A percentile compares a stretch with the other conserved stretches of the same genome.
Conservation (phyloP, 92 coral and sea anemone genomes). For the Bergia puertoricense region DNA sequence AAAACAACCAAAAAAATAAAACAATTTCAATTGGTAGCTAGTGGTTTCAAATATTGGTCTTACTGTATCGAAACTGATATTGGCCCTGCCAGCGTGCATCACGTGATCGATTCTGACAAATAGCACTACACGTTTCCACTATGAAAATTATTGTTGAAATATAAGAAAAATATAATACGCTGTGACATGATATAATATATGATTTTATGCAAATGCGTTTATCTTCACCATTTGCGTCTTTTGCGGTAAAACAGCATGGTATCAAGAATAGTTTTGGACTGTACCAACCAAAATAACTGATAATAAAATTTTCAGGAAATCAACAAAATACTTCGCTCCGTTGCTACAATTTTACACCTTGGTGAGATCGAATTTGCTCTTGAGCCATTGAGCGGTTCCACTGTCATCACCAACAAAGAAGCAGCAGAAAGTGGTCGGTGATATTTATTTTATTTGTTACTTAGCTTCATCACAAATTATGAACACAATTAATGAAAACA, state of each 20-base stretch:
- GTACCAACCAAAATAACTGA: not conserved
- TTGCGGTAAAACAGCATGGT: no score
- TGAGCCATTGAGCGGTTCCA: not conserved
- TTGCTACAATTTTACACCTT: slow-evolving; percentile 32
- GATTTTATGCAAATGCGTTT: not conserved
- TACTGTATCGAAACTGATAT: no score
- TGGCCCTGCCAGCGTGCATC: no score
- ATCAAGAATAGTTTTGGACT: not conserved
- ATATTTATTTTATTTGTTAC: not conserved
- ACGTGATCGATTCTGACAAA: no score
- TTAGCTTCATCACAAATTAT: no score
- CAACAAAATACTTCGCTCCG: slow-evolving; percentile 10
- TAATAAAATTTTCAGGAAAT: slow-evolving; percentile 11
- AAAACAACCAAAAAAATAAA: no score
- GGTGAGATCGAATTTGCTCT: slow-evolving; percentile 19
- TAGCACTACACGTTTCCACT: no score
- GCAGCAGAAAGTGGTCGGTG: slow-evolving; percentile 5
- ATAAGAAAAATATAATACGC: no score
- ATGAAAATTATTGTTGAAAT: no score
- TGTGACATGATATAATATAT: not conserved
- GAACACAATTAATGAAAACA: no score
- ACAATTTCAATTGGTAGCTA: no score
- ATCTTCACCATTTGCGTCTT: not conserved
- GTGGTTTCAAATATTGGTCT: no score
- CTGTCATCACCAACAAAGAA: not conserved